Evolutionary conservation across 2,888 invertebrate species (phyloP).

Genomic region (Megaustenia siamemsis): DNA sequence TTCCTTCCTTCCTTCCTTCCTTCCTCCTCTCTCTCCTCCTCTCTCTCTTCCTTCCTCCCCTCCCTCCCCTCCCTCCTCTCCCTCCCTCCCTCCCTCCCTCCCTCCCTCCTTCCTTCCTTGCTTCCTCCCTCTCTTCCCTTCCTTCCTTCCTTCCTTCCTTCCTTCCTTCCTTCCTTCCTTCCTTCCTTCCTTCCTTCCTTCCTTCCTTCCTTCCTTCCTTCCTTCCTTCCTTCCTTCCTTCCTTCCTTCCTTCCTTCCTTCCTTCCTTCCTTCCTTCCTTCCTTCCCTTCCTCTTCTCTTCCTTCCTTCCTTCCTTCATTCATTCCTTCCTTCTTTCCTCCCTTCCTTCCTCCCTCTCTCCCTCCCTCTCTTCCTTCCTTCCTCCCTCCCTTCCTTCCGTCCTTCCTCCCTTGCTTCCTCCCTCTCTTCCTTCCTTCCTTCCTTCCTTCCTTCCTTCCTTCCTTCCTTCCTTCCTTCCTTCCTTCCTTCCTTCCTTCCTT

Average conservation of each 20-base stretch:
- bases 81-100: not conserved
- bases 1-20: not conserved
- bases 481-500: too few species aligned
- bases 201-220: not conserved
- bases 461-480: too few species aligned
- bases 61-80: not conserved
- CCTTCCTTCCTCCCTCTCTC: too few species aligned
- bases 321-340: not conserved
- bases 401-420: too few species aligned
- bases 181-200: not conserved
- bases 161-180: not conserved
- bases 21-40: not conserved
- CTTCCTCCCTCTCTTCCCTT: not conserved
- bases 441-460: too few species aligned
- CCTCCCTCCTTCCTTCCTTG: not conserved
- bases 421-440: too few species aligned
- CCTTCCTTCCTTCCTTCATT: not conserved
- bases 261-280: not conserved
- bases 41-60: not conserved
- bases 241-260: not conserved
- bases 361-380: too few species aligned
- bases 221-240: constrained; percentile 1
- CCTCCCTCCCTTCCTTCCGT: not conserved
- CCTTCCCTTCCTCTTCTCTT: constrained; percentile 14
- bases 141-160: not conserved